Percentiles rank a stretch among this genome's conserved stretches.
These are phyloP conservation scores for Heliconius ethilla DNA, from an alignment of 2,888 invertebrate genomes.

Conservation along the genomic window DNA sequence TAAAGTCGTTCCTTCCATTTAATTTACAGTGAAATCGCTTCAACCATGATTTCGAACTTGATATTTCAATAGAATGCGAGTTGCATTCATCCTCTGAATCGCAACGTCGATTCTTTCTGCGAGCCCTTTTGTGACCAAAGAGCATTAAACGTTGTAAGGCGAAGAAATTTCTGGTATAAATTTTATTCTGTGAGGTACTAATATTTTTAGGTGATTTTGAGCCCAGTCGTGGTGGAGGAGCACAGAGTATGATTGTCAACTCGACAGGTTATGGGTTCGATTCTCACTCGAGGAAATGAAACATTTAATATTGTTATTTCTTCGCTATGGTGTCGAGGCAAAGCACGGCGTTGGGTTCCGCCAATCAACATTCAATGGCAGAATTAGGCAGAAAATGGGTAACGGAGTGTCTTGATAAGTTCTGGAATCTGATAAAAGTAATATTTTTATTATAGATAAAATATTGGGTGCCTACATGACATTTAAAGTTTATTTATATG, in stretches of 20 bases:
- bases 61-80: slow-evolving; percentile 11
- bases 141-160: slow-evolving; percentile 7
- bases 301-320: background rate
- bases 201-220: background rate
- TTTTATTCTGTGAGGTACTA: background rate
- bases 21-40: slow-evolving; percentile 7
- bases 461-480: background rate
- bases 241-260: background rate
- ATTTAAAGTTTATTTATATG: background rate
- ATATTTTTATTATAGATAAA: background rate
- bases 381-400: no score
- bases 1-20: slow-evolving; percentile 1
- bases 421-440: background rate
- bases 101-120: slow-evolving; percentile 13
- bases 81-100: slow-evolving; percentile 13
- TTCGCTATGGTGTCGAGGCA: background rate
- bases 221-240: background rate
- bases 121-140: slow-evolving; percentile 8
- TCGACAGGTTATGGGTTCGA: background rate
- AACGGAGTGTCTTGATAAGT: no score
- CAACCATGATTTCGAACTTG: background rate
- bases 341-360: no score
- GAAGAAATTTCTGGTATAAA: background rate
- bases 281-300: background rate
- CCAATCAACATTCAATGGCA: no score